These are phyloP conservation scores for Simalia tracyae DNA, from an alignment of 2,797 vertebrate genomes.

Conservation along the genomic window DNA sequence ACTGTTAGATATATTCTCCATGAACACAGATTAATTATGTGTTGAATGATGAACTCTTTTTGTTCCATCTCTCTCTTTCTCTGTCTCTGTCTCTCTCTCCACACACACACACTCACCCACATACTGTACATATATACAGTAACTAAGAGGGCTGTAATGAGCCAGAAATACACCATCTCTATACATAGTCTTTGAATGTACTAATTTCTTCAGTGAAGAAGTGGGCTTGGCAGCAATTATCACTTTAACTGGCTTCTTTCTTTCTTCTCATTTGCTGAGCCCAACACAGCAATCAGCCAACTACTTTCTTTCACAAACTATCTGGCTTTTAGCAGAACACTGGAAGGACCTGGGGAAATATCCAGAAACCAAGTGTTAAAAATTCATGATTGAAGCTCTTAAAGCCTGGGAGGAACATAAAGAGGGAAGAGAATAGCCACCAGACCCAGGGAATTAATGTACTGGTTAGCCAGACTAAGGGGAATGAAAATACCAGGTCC, in stretches of 20 bases:
- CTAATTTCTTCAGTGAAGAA: neutral
- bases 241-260: neutral
- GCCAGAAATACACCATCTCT: neutral
- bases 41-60: neutral
- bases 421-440: neutral
- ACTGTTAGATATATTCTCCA: neutral
- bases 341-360: neutral
- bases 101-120: too few species aligned
- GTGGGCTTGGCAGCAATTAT: neutral
- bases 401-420: neutral
- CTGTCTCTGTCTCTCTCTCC: too few species aligned
- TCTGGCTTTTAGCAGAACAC: neutral
- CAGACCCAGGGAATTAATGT: too few species aligned
- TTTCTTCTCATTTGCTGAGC: neutral
- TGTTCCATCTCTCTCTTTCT: neutral
- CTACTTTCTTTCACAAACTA: neutral
- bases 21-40: neutral
- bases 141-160: neutral
- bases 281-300: neutral
- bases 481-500: neutral
- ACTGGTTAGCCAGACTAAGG: neutral
- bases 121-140: neutral
- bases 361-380: neutral
- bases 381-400: neutral
- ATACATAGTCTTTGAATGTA: neutral